Evolutionary conservation across 1,140 invertebrate genomes (phyloP).

Genomic region (Seison nebaliae): DNA sequence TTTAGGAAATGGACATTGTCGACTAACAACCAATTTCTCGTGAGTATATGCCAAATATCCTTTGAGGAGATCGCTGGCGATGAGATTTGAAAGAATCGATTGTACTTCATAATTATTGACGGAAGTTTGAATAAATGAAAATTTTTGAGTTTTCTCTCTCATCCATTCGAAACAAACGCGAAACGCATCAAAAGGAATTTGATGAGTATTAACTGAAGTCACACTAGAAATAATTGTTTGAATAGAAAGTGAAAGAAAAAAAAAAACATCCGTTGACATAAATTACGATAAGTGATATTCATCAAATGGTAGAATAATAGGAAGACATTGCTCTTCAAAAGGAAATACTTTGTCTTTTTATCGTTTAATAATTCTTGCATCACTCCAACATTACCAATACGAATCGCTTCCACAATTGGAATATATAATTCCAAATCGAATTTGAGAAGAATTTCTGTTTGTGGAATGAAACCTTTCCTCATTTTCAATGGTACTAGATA

Average conservation of each 20-base stretch:
- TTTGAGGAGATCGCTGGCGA: constrained; percentile 53
- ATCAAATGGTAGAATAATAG: constrained; percentile 83
- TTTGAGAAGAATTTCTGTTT: constrained; percentile 45
- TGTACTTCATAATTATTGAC: constrained; percentile 72
- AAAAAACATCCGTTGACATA: constrained; percentile 68
- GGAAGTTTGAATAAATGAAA: no score
- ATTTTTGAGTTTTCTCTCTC: constrained; percentile 42
- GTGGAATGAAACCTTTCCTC: constrained; percentile 64
- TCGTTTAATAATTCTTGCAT: constrained; percentile 56
- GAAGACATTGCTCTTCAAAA: constrained; percentile 78
- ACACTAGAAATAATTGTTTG: constrained; percentile 33
- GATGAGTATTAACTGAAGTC: constrained; percentile 54
- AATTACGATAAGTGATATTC: constrained; percentile 70
- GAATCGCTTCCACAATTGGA: constrained; percentile 56
- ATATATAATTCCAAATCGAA: constrained; percentile 68
- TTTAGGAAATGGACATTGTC: no score
- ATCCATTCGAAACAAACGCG: constrained; percentile 45
- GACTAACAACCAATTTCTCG: constrained; percentile 81
- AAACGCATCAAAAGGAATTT: constrained; percentile 57
- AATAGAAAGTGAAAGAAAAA: no score
- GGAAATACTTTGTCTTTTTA: constrained; percentile 64
- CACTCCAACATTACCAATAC: constrained; percentile 53
- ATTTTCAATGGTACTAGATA: constrained; percentile 91
- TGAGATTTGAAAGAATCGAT: constrained; percentile 80
- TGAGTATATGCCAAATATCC: constrained; percentile 91